Percentiles rank a stretch among this genome's conserved stretches.
Conservation (phyloP, 2,888 invertebrate genomes). For the Colletes collaris region DNA sequence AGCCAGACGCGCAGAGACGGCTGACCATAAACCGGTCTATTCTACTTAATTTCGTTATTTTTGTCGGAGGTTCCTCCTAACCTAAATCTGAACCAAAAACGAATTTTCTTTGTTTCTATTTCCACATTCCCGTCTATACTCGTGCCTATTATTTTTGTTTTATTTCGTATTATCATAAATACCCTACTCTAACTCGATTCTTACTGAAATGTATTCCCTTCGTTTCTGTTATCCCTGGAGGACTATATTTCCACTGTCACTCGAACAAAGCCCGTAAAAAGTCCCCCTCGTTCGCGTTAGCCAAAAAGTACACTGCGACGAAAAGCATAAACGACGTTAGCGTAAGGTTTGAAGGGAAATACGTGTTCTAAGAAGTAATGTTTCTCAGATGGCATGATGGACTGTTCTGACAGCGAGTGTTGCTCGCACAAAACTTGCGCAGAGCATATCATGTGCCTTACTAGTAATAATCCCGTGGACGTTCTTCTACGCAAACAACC, state of each 20-base stretch:
- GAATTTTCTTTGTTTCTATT: no score
- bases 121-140: no score
- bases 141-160: no score
- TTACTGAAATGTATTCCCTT: no score
- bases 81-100: no score
- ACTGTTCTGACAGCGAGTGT: conserved; percentile 99
- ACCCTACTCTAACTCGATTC: no score
- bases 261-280: not conserved
- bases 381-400: conserved; percentile 95
- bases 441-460: conserved; percentile 96
- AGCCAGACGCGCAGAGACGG: no score
- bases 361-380: conserved; percentile 29
- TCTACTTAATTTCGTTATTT: no score
- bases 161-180: no score
- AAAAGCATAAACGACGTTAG: not conserved
- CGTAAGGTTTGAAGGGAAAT: not conserved
- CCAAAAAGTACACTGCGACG: not conserved
- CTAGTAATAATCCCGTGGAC: conserved; percentile 98
- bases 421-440: conserved; percentile 94
- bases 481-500: conserved; percentile 98
- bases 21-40: no score
- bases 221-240: not conserved
- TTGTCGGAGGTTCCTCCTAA: no score
- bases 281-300: not conserved
- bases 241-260: not conserved